Evolutionary conservation across 1,140 invertebrate species (phyloP).

Genomic region (Drosophila punjabiensis): DNA sequence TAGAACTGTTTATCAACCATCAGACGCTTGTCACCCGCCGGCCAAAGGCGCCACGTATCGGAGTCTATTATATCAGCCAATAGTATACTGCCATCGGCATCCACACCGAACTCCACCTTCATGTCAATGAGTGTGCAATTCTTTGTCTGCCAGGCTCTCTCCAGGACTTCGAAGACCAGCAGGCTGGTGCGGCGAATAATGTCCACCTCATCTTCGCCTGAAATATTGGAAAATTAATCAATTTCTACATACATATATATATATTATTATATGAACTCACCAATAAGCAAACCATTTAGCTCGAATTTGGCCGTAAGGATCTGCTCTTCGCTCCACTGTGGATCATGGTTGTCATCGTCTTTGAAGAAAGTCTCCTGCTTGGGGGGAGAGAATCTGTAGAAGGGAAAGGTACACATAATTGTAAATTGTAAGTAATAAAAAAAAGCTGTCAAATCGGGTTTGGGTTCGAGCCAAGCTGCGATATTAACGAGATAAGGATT

Average conservation of each 20-base stretch:
- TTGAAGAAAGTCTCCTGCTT: constrained; percentile 98
- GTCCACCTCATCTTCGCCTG: constrained; percentile 92
- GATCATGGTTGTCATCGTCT: constrained; percentile 99
- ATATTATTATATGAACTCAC: constrained; percentile 77
- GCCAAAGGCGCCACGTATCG: constrained; percentile 99
- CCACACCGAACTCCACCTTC: constrained; percentile 99
- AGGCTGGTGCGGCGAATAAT: constrained; percentile 94
- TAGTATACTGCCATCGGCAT: constrained; percentile 92
- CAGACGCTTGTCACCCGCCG: constrained; percentile 96
- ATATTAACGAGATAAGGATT: constrained; percentile 61
- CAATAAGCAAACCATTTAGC: constrained; percentile 91
- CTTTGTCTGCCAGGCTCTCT: constrained; percentile 95
- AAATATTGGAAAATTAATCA: neutral
- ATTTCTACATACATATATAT: neutral
- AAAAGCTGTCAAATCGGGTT: too few relatives aligned
- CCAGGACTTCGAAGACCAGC: constrained; percentile 96
- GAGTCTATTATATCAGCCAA: constrained; percentile 99
- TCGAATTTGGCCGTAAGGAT: constrained; percentile 93
- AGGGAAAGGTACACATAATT: neutral
- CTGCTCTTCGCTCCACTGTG: constrained; percentile 98
- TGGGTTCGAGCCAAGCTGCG: too few relatives aligned
- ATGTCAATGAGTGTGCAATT: constrained; percentile 98
- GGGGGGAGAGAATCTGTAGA: constrained; percentile 90
- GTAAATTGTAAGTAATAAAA: too few relatives aligned
- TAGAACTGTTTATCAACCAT: constrained; percentile 99